These are phyloP conservation scores for Catocala nupta DNA, from an alignment of 2,888 invertebrate genomes.

Conservation along the genomic window DNA sequence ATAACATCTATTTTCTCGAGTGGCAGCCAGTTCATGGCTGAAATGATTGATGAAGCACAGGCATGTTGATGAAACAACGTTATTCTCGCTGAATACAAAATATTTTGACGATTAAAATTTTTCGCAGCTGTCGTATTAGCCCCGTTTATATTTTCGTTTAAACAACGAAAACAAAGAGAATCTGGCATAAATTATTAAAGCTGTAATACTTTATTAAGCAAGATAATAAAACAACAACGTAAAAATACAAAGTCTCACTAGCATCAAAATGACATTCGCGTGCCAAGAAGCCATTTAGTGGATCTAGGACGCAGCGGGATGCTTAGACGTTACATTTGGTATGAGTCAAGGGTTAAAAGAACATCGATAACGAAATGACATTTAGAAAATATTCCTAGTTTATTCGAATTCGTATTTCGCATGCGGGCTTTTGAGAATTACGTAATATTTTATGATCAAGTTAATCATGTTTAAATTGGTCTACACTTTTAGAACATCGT, in stretches of 20 bases:
- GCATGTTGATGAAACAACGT: constrained; percentile 15
- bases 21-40: constrained; percentile 8
- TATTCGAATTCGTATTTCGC: too few species aligned
- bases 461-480: too few species aligned
- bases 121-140: constrained; percentile 21
- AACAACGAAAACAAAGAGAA: constrained; percentile 22
- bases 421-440: too few species aligned
- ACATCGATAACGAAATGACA: too few species aligned
- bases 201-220: constrained; percentile 15
- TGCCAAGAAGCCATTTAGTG: constrained; percentile 39
- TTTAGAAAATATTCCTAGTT: too few species aligned
- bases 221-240: constrained; percentile 32
- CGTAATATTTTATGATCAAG: too few species aligned
- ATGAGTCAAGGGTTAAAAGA: too few species aligned
- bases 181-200: constrained; percentile 20
- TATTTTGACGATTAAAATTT: constrained; percentile 7
- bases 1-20: constrained; percentile 13
- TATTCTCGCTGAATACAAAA: constrained; percentile 12
- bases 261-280: constrained; percentile 43
- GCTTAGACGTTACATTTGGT: too few species aligned
- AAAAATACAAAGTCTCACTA: constrained; percentile 23
- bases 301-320: constrained; percentile 21
- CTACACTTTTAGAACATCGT: too few species aligned
- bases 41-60: constrained; percentile 14
- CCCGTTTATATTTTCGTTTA: constrained; percentile 33